Evolutionary conservation across 2,888 invertebrate species (phyloP).

Genomic region (Erebia aethiops): DNA sequence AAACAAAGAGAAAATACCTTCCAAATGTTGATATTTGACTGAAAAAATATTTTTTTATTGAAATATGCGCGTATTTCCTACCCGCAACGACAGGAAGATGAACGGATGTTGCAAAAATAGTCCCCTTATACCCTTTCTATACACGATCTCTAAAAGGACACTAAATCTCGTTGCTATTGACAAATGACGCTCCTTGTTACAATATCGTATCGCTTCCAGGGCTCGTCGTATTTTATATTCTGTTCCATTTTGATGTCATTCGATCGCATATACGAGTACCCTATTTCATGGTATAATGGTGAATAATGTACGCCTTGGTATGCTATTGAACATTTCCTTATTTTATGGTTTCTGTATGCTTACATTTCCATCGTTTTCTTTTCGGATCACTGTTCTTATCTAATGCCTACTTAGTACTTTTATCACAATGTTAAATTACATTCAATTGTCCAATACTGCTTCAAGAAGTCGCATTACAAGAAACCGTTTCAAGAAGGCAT

Average conservation of each 20-base stretch:
- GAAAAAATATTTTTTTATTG: neutral
- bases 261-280: constrained; percentile 30
- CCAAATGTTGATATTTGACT: neutral
- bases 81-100: constrained; percentile 25
- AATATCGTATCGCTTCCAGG: constrained; percentile 63
- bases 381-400: neutral
- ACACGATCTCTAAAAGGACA: constrained; percentile 56
- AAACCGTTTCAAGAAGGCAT: no score
- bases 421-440: neutral
- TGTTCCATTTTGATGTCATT: constrained; percentile 45
- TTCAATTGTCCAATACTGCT: no score
- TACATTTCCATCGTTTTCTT: neutral
- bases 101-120: constrained; percentile 29
- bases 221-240: constrained; percentile 62
- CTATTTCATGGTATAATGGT: constrained; percentile 26
- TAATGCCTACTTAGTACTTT: neutral
- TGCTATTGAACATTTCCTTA: constrained; percentile 12
- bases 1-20: no score
- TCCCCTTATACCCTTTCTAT: constrained; percentile 25
- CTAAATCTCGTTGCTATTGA: constrained; percentile 68
- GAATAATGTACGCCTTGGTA: constrained; percentile 16
- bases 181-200: constrained; percentile 68
- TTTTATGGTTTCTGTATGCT: constrained; percentile 1
- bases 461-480: no score
- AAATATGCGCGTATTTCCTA: constrained; percentile 11